Percentiles rank a stretch among this genome's conserved stretches.
Conservation (phyloP, 2,113 vertebrate species). For the Ceyx margarethae region DNA sequence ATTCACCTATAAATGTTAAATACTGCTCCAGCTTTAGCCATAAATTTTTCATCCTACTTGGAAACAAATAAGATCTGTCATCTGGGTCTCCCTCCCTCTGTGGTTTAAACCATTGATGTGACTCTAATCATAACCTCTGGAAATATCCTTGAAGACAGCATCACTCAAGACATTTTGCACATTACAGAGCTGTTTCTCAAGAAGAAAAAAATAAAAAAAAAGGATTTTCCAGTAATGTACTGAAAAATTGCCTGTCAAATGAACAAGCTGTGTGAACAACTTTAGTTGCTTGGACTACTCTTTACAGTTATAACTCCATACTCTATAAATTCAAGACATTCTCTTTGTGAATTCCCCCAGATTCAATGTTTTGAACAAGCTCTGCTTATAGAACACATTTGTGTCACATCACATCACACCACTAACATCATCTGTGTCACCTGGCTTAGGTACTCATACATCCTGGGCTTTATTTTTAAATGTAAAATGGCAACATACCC, state of each 20-base stretch:
- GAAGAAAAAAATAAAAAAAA: neutral
- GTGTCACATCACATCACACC: neutral
- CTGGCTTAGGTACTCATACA: neutral
- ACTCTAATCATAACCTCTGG: conserved; percentile 9
- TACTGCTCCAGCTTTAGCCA: neutral
- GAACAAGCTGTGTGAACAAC: conserved; percentile 25
- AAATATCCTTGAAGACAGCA: conserved; percentile 30
- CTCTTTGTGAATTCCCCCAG: neutral
- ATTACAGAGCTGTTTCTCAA: conserved; percentile 9
- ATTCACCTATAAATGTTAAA: neutral
- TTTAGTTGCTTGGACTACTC: neutral
- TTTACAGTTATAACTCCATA: conserved; percentile 21
- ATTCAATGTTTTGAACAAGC: conserved; percentile 23
- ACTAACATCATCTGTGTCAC: conserved; percentile 4
- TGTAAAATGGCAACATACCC: neutral
- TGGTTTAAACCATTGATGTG: neutral
- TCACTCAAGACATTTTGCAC: conserved; percentile 29
- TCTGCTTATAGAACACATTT: neutral
- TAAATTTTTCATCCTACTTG: neutral
- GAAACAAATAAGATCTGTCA: neutral
- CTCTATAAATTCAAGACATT: conserved; percentile 34
- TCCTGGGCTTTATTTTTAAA: neutral
- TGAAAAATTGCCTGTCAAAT: conserved; percentile 11
- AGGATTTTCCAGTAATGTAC: neutral
- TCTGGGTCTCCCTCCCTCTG: neutral